A percentile compares a stretch with the other conserved stretches of the same genome.
Evolutionary conservation across 2,797 vertebrate genomes (phyloP).

Genomic region (Alcedo quadribrachys): DNA sequence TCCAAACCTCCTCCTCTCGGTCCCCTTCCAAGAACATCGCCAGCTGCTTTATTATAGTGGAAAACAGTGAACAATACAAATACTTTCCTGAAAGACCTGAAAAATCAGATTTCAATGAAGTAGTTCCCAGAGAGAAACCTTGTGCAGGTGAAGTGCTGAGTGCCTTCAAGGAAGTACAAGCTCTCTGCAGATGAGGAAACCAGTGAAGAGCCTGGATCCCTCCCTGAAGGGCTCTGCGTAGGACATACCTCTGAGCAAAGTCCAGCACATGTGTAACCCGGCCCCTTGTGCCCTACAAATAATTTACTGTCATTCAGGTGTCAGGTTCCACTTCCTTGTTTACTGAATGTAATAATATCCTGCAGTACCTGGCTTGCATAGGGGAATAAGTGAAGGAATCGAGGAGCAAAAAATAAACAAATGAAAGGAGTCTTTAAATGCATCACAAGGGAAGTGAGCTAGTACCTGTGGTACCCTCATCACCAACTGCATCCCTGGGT

Average conservation of each 20-base stretch:
- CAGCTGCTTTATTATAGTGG: background rate
- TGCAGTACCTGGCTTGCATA: background rate
- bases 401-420: constrained; percentile 44
- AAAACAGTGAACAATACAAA: background rate
- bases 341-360: background rate
- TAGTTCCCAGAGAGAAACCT: background rate
- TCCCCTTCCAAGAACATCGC: background rate
- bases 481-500: background rate
- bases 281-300: background rate
- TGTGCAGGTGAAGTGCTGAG: fast-evolving
- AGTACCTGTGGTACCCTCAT: background rate
- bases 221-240: fast-evolving
- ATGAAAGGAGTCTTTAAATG: constrained; percentile 15
- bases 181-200: background rate
- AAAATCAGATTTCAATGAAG: background rate
- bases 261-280: background rate
- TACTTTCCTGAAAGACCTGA: background rate
- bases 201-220: fast-evolving
- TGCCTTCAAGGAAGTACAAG: background rate
- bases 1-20: background rate
- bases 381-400: background rate
- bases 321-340: constrained; percentile 28
- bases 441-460: constrained; percentile 26
- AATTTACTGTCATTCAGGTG: constrained; percentile 1
- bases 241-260: background rate